Base-by-base conservation (phyloP, 2,888 invertebrate genomes). In the Willowsia nigromaculata region DNA sequence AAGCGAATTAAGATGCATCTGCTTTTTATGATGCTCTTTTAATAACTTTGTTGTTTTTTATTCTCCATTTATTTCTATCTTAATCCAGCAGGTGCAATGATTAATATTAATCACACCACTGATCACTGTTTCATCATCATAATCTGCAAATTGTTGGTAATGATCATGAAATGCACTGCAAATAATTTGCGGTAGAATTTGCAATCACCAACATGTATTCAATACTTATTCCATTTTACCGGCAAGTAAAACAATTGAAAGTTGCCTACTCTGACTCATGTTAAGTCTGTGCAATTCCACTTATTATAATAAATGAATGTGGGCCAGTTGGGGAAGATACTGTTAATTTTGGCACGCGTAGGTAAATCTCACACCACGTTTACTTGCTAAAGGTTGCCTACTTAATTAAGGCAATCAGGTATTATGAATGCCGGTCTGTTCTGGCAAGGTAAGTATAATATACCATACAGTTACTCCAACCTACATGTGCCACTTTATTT, bases 151-250 rank as follows among this genome's bases (percentile, higher is more conserved):
- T 68, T 6, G 11, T n/a, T 68, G n/a, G 37, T 68, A 68, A 68
- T 68, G 68, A 68, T 68, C 37, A 68, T 68, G 68, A 68, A 22
- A 27, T 65, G 62, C 27, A 65, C 62, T 65, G 27, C n/a, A 65
- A 30, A 13, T 3, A 30, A 65, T 27, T 30, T 47, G 47, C 47
- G 15, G 13, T 13, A 47, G n/a, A n/a, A n/a, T n/a, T n/a, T n/a
- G n/a, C n/a, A 47, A 9, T 2, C 4, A 47, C 47, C 2, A 11
- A 15, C 15, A 47, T 9, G 47, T 22, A 53, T 22, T 22, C 2
- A 53, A 6, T 22, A 53, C 53, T 47, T 9, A 47, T 47, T 13
- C 47, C 2, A 53, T 53, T 53, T 53, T 53, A 22, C n/a, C 62
- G 30, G 33, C 27, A n/a, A n/a, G n/a, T 27, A 13, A 65, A 65